phyloP scores from a whole-genome alignment of 2,113 vertebrate species.

The Malurus melanocephalus region DNA sequence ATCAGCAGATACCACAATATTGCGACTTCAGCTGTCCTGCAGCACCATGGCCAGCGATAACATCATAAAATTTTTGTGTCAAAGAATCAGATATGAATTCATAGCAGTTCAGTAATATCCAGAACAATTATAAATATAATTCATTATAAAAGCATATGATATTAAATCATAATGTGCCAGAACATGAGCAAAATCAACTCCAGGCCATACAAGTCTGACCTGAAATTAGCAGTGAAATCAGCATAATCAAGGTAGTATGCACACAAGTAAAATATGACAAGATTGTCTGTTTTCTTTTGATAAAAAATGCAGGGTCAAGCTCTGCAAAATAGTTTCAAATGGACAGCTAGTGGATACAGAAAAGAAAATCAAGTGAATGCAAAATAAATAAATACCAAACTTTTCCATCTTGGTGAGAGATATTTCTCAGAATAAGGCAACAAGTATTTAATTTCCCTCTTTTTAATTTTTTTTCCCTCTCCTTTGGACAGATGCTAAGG shows the following conservation, averaged over 20 bases:
- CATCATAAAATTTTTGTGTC: background rate
- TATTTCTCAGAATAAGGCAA: background rate
- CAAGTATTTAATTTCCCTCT: background rate
- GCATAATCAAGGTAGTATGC: background rate
- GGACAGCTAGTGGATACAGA: background rate
- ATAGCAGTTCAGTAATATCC: background rate
- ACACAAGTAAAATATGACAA: background rate
- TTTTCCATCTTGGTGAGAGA: background rate
- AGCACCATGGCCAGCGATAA: background rate
- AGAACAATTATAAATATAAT: background rate
- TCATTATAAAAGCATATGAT: background rate
- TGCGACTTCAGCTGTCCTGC: background rate
- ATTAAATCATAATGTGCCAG: background rate
- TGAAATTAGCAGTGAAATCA: background rate
- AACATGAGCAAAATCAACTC: background rate
- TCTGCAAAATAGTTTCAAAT: background rate
- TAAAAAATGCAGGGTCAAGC: background rate
- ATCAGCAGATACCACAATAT: background rate
- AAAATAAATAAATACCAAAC: background rate
- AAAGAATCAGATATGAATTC: background rate
- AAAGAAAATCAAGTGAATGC: background rate
- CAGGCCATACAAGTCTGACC: background rate
- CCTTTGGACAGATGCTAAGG: background rate
- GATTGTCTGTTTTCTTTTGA: background rate
- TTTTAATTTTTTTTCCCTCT: too few species aligned